Base-by-base conservation (phyloP, 2,113 vertebrate genomes). In the Erythrolamprus reginae region DNA sequence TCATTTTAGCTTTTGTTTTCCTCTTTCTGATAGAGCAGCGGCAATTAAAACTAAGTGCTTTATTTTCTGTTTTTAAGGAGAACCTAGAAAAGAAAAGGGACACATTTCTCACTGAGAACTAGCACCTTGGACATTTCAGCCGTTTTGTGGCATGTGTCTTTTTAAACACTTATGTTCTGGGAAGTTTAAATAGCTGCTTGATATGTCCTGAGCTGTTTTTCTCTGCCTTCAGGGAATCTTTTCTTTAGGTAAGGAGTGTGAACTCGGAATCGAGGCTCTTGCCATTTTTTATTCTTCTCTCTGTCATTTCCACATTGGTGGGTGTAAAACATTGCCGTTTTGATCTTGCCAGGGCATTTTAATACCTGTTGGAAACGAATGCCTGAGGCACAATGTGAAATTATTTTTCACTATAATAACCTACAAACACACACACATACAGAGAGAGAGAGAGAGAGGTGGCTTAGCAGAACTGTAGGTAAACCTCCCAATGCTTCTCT, bases 321-420 rank as follows among this genome's bases (percentile, higher is more conserved):
- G 48, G 55, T 90, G 86, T 91, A 77, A 92, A 94, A 92, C 50
- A 90, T 91, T 33, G 58, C 88, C 89, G 70, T 0, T 88, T n/a
- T 83, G 65, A 87, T 51, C 52, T 84, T 61, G 56, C 51, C 7
- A 5, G 58, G 52, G 33, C 84, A n/a, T 83, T 87, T 55, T 83
- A 56, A 45, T 19, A 51, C 4, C 26, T 58, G 53, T 48, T 87
- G 47, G 33, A 83, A 92, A 83, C 61, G 28, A 87, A 33, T 86
- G 88, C 61, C 24, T 86, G 33, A 15, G 86, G 92, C 85, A 52
- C 88, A 42, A 42, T 52, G 61, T 23, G n/a, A 92, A 89, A 82
- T 92, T 52, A 91, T 92, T 85, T 92, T 93, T 93, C 28, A 19
- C 10, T 95, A 70, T 92, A 93, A 91, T 93, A 92, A 91, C 84